Evolutionary conservation across 2,113 vertebrate species (phyloP).

Genomic region (Mormyrus lacerda): DNA sequence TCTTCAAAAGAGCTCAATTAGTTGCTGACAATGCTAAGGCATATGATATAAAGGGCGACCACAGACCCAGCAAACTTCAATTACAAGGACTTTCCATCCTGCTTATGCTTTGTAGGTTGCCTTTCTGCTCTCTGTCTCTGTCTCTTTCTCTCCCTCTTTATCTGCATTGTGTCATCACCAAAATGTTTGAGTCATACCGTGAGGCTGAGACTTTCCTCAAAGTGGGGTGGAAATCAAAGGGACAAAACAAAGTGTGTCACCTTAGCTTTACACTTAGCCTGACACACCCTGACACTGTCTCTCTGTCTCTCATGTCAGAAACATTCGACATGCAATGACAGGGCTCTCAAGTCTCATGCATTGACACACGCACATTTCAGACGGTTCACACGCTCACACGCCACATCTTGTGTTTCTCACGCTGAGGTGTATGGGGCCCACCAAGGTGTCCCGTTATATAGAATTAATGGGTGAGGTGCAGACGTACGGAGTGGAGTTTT

Average conservation of each 20-base stretch:
- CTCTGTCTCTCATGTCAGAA: not conserved
- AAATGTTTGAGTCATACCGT: not conserved
- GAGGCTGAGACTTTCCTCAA: not conserved
- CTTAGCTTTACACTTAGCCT: not conserved
- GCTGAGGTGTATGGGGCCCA: not conserved
- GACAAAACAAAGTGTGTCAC: not conserved
- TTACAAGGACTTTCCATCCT: not conserved
- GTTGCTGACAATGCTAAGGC: not conserved
- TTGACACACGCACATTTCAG: not conserved
- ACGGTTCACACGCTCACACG: not conserved
- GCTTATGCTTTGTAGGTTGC: not conserved
- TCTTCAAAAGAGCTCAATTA: not conserved
- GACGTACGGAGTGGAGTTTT: not conserved
- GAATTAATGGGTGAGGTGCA: not conserved
- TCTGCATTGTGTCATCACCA: not conserved
- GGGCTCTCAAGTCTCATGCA: not conserved
- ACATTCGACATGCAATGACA: not conserved
- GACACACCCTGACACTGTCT: not conserved
- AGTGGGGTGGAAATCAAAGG: not conserved
- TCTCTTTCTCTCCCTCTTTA: not conserved
- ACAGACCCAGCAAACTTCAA: not conserved
- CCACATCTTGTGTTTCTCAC: not conserved
- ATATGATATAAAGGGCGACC: not conserved
- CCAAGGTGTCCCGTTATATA: not conserved
- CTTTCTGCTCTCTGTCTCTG: not conserved